These are phyloP conservation scores for Lottia gigantea DNA, from an alignment of 2,888 invertebrate species.

Conservation along the genomic window DNA sequence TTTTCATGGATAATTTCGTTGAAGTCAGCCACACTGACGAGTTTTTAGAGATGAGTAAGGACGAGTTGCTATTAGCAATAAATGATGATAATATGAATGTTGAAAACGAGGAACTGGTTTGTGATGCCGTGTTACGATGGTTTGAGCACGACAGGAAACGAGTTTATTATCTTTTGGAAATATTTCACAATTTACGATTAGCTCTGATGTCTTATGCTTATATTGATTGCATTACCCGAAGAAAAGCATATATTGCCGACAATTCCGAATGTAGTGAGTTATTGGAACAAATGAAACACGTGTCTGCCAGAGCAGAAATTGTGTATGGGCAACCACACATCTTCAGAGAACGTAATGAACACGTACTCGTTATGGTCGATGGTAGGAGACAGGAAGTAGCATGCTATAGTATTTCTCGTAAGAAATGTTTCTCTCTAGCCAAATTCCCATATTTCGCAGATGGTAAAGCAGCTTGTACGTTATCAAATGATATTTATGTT, in stretches of 20 bases:
- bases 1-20: conserved; percentile 61
- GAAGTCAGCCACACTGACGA: conserved; percentile 54
- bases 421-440: conserved; percentile 34
- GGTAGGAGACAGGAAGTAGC: conserved; percentile 35
- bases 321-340: conserved; percentile 12
- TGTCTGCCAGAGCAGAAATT: conserved; percentile 13
- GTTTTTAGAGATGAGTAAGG: conserved; percentile 66
- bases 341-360: conserved; percentile 30
- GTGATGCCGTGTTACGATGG: conserved; percentile 70
- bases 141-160: conserved; percentile 60
- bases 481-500: conserved; percentile 34
- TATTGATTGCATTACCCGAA: conserved; percentile 17
- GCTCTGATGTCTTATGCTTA: conserved; percentile 47
- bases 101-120: conserved; percentile 70
- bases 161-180: conserved; percentile 70
- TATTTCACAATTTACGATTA: conserved; percentile 69
- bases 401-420: conserved; percentile 35
- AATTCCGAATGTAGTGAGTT: conserved; percentile 18
- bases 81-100: conserved; percentile 70
- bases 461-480: conserved; percentile 38
- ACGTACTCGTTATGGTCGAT: conserved; percentile 37
- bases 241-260: conserved; percentile 21
- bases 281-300: conserved; percentile 18
- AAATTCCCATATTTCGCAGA: conserved; percentile 39
- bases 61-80: conserved; percentile 70